phyloP scores from a whole-genome alignment of 1,140 invertebrate genomes.

The Ceratitis capitata region DNA sequence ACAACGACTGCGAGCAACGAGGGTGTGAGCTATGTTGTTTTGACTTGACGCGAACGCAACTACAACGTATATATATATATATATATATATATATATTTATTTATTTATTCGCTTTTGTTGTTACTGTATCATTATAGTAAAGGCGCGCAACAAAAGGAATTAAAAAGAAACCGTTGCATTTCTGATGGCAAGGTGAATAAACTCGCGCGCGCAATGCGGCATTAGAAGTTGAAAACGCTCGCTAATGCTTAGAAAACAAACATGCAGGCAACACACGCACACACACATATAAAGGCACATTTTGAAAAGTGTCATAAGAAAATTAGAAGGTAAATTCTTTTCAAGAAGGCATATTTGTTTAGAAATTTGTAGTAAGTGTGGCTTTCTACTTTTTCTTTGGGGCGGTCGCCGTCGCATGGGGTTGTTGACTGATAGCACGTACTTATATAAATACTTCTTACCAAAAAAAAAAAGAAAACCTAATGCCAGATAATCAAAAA shows the following conservation, averaged over 20 bases:
- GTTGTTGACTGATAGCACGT: constrained; percentile 27
- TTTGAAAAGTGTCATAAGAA: neutral
- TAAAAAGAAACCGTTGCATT: constrained; percentile 31
- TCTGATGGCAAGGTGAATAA: constrained; percentile 23
- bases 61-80: constrained; percentile 11
- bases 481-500: neutral
- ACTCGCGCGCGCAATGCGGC: neutral
- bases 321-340: neutral
- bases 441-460: too few relatives aligned
- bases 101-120: neutral
- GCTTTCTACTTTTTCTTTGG: neutral
- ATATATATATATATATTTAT: too few relatives aligned
- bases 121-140: neutral
- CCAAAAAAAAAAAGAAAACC: neutral
- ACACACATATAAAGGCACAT: neutral
- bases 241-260: constrained; percentile 30
- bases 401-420: neutral
- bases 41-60: neutral
- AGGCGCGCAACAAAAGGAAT: constrained; percentile 32
- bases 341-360: neutral
- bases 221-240: neutral
- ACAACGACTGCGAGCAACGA: constrained; percentile 12
- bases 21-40: constrained; percentile 35
- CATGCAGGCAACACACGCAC: neutral
- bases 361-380: neutral